Conservation (phyloP, 2,797 vertebrate genomes). For the Spea hammondii region DNA sequence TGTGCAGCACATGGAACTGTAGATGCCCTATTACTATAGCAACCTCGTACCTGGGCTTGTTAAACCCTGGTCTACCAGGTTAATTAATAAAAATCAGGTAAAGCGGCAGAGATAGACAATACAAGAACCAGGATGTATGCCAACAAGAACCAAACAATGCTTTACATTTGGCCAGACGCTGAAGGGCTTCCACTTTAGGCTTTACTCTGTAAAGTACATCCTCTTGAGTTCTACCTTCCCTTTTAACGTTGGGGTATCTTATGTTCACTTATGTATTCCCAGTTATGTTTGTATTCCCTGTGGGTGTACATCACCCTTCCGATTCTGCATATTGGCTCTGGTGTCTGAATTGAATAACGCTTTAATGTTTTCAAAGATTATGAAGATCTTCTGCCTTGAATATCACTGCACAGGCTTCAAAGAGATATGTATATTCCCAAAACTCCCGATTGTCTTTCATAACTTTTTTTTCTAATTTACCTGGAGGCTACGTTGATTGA, state of each 20-base stretch:
- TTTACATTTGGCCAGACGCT: no score
- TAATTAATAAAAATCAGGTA: no score
- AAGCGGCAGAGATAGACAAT: no score
- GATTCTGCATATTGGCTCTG: not conserved
- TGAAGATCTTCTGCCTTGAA: constrained; percentile 18
- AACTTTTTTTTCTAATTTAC: constrained; percentile 29
- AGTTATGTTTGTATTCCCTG: not conserved
- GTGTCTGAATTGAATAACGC: constrained; percentile 18
- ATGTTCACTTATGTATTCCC: not conserved
- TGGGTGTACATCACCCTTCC: not conserved
- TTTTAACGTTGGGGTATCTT: not conserved
- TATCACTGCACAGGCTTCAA: constrained; percentile 37
- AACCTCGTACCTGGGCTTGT: no score
- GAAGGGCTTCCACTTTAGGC: no score
- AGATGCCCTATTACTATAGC: no score
- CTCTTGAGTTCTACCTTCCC: no score
- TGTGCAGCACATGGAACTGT: no score
- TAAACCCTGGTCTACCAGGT: no score
- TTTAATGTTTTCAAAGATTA: constrained; percentile 38
- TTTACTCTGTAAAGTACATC: no score
- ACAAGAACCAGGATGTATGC: no score
- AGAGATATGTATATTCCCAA: constrained; percentile 32
- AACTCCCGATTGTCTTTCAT: constrained; percentile 18
- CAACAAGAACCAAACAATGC: no score
- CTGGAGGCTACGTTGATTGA: constrained; percentile 39